Evolutionary conservation across 2,113 vertebrate species (phyloP).

Genomic region (Brachypodius melanocephalos): DNA sequence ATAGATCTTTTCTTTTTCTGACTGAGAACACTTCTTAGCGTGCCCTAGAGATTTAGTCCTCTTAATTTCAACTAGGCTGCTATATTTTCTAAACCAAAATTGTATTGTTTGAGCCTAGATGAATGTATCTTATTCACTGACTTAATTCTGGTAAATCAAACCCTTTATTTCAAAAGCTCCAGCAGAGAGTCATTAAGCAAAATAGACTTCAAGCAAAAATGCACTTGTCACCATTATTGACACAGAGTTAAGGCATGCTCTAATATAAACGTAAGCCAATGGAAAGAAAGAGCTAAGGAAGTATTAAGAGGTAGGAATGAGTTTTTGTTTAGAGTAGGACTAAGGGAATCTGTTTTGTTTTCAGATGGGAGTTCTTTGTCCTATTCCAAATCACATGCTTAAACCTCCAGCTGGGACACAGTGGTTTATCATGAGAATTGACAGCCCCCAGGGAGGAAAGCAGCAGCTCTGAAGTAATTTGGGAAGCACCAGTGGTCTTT

Average conservation of each 20-base stretch:
- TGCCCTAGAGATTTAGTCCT: neutral
- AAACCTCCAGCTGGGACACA: neutral
- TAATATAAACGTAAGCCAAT: neutral
- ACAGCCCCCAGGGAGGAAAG: constrained; percentile 6
- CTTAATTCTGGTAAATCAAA: constrained; percentile 23
- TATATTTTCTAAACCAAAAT: constrained; percentile 17
- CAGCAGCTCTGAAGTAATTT: constrained; percentile 34
- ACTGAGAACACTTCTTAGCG: neutral
- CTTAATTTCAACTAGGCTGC: neutral
- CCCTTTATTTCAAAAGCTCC: constrained; percentile 16
- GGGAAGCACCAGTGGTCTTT: neutral
- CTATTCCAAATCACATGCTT: neutral
- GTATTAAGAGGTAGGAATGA: neutral
- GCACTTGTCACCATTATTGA: neutral
- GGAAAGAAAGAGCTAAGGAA: neutral
- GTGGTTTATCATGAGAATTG: constrained; percentile 34
- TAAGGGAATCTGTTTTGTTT: constrained; percentile 16
- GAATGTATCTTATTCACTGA: neutral
- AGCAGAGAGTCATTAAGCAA: neutral
- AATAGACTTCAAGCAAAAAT: neutral
- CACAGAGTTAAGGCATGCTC: neutral
- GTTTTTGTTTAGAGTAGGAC: neutral
- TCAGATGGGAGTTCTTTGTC: constrained; percentile 2
- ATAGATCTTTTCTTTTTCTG: neutral
- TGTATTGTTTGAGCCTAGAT: neutral